Evolutionary conservation across 2,888 invertebrate genomes (phyloP).

Genomic region (Melitaea athalia): DNA sequence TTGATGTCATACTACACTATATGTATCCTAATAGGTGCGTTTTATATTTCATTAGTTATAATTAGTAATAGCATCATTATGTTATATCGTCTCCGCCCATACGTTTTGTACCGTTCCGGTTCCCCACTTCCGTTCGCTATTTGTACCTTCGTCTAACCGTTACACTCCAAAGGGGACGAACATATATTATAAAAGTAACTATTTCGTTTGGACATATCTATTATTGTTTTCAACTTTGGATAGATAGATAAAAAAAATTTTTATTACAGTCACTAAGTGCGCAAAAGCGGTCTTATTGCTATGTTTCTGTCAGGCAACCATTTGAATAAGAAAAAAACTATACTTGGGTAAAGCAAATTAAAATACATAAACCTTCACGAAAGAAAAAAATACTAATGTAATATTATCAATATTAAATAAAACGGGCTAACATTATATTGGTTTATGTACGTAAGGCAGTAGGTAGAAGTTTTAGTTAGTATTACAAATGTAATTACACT

Average conservation of each 20-base stretch:
- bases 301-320: too few relatives aligned
- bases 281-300: too few relatives aligned
- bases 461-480: too few relatives aligned
- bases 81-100: constrained; percentile 68
- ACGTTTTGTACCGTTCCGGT: constrained; percentile 70
- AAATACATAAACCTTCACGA: too few relatives aligned
- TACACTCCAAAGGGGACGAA: background rate
- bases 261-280: too few relatives aligned
- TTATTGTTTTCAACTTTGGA: background rate
- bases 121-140: constrained; percentile 55
- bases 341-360: too few relatives aligned
- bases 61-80: constrained; percentile 69
- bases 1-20: too few relatives aligned
- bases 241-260: background rate
- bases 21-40: background rate
- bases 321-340: too few relatives aligned
- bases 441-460: too few relatives aligned
- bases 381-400: too few relatives aligned
- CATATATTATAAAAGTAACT: constrained; percentile 11
- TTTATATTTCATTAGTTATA: constrained; percentile 31
- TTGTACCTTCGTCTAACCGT: constrained; percentile 13
- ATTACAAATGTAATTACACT: background rate
- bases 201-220: background rate
- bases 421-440: too few relatives aligned
- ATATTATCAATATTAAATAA: too few relatives aligned